phyloP scores from a whole-genome alignment of 1,140 invertebrate genomes.

The Ditylenchus dipsaci region DNA sequence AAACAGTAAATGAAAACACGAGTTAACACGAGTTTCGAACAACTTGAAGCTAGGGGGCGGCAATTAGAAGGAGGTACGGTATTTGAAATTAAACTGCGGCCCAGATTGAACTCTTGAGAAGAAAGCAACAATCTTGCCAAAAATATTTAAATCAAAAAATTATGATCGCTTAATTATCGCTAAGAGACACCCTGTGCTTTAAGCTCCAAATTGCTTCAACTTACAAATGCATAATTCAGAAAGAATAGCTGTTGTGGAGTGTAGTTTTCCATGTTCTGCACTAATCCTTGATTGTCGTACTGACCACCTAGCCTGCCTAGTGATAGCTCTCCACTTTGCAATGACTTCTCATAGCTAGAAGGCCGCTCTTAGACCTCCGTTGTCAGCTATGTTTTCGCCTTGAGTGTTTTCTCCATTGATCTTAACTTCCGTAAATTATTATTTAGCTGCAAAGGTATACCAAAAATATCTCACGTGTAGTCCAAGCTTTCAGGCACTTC shows the following conservation, averaged over 20 bases:
- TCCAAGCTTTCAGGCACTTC: constrained; percentile 5
- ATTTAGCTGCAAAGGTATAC: not conserved
- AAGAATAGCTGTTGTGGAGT: constrained; percentile 68
- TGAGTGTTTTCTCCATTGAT: constrained; percentile 34
- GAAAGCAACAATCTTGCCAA: too few species aligned
- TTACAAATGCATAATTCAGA: constrained; percentile 67
- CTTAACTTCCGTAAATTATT: not conserved
- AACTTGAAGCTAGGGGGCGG: too few species aligned
- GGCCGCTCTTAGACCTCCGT: constrained; percentile 64
- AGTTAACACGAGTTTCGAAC: too few species aligned
- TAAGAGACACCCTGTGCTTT: too few species aligned
- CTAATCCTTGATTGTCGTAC: constrained; percentile 42
- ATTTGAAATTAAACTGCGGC: too few species aligned
- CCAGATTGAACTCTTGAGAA: too few species aligned
- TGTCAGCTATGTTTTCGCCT: constrained; percentile 66
- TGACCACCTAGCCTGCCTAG: constrained; percentile 35
- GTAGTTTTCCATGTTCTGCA: constrained; percentile 64
- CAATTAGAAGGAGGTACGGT: too few species aligned
- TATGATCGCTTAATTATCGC: too few species aligned
- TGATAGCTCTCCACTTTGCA: constrained; percentile 22
- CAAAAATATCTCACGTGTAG: not conserved
- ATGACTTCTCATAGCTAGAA: constrained; percentile 55
- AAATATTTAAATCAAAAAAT: too few species aligned
- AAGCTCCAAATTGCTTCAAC: too few species aligned
- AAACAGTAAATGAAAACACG: too few species aligned